phyloP scores from a whole-genome alignment of 2,113 vertebrate genomes.

The Sylvicapra grimmia region DNA sequence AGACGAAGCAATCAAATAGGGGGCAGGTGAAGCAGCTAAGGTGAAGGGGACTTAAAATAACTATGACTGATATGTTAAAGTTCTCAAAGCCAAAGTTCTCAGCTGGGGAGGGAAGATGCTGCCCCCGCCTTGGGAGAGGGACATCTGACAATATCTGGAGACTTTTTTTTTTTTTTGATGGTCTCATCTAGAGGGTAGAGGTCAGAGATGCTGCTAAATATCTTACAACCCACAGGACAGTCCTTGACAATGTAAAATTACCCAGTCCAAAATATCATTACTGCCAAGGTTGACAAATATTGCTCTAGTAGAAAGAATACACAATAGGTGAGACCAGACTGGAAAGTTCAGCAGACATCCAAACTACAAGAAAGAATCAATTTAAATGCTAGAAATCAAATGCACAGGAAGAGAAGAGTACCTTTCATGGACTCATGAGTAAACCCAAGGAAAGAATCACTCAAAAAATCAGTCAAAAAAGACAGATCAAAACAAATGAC shows the following conservation, averaged over 20 bases:
- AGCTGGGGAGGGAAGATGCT: fast-evolving
- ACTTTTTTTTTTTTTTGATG: background rate
- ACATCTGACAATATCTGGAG: background rate
- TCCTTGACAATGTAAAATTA: background rate
- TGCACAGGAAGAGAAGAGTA: background rate
- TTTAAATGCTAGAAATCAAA: background rate
- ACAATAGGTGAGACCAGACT: background rate
- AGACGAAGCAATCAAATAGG: background rate
- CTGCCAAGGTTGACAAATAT: background rate
- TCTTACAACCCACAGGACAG: background rate
- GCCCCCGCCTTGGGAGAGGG: background rate
- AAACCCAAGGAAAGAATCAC: background rate
- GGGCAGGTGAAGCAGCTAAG: no score
- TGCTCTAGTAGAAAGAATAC: background rate
- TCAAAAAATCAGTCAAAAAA: background rate
- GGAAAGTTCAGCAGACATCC: background rate
- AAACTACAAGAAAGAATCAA: background rate
- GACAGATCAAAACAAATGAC: background rate
- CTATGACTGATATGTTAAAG: background rate
- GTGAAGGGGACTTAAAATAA: background rate
- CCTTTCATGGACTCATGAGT: background rate
- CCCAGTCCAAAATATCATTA: background rate
- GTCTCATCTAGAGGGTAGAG: background rate
- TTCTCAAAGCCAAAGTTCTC: background rate
- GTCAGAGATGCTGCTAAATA: background rate